Conservation (phyloP, 2,113 vertebrate species). For the Elephas maximus region DNA sequence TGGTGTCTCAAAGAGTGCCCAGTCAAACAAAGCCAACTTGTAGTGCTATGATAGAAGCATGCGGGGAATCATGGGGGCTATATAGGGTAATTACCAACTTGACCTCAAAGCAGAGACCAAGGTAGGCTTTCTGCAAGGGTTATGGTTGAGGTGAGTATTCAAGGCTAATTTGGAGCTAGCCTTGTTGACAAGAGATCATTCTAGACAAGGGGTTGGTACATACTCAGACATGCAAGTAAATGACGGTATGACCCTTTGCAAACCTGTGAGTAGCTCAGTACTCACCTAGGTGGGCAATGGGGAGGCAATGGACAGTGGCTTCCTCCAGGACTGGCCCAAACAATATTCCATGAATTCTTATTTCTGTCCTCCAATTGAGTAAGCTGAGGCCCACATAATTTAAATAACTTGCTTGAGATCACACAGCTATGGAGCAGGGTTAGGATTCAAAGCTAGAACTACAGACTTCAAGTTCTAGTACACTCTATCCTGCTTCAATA, state of each 20-base stretch:
- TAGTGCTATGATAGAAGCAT: not conserved
- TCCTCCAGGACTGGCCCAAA: not conserved
- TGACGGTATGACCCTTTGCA: not conserved
- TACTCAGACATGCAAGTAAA: not conserved
- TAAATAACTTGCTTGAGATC: not conserved
- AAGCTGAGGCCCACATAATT: not conserved
- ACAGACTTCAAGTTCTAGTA: not conserved
- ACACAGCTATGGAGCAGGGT: not conserved
- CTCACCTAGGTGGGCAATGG: not conserved
- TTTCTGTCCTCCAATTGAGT: not conserved
- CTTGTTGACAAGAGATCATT: not conserved
- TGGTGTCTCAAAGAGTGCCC: not conserved
- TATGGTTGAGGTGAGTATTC: not conserved
- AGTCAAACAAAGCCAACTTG: too few species aligned
- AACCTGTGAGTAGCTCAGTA: not conserved
- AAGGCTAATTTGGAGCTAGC: not conserved
- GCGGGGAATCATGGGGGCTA: too few species aligned
- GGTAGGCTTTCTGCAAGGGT: not conserved
- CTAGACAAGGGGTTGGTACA: not conserved
- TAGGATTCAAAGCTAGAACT: not conserved
- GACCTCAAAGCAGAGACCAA: not conserved
- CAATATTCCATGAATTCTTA: not conserved
- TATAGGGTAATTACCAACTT: not conserved
- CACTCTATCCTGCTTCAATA: too few species aligned
- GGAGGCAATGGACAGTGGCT: fast-evolving